Conservation (phyloP, 2,888 invertebrate species). For the Drosophila suboccidentalis region DNA sequence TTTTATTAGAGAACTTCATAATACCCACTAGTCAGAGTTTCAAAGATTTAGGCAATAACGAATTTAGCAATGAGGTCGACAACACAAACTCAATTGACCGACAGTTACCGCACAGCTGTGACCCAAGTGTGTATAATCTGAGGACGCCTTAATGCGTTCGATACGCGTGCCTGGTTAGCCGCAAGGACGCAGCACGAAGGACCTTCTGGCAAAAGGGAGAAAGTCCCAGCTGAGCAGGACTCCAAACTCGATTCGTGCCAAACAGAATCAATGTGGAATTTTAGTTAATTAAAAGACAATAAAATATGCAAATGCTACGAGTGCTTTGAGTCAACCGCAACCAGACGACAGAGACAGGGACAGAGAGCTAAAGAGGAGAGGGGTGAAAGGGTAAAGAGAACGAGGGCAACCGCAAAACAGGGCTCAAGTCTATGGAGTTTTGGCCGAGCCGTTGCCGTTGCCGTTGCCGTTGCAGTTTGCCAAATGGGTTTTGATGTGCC, state of each 20-base stretch:
- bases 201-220: constrained; percentile 1
- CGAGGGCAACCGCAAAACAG: constrained; percentile 38
- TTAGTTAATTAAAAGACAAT: constrained; percentile 78
- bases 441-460: constrained; percentile 5
- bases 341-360: constrained; percentile 9
- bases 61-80: neutral
- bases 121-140: constrained; percentile 22
- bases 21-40: neutral
- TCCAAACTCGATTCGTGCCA: constrained; percentile 28
- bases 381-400: neutral
- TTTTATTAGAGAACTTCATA: no score
- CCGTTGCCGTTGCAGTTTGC: constrained; percentile 32
- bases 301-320: constrained; percentile 72
- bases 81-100: constrained; percentile 50
- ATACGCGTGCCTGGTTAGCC: constrained; percentile 43
- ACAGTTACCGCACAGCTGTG: constrained; percentile 43
- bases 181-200: constrained; percentile 9
- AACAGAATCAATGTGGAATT: constrained; percentile 51
- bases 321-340: constrained; percentile 36
- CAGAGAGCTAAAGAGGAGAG: neutral
- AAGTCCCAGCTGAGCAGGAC: constrained; percentile 20
- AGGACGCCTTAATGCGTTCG: constrained; percentile 12
- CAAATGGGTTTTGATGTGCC: constrained; percentile 51
- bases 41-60: neutral
- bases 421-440: constrained; percentile 24